Conservation (phyloP, 2,888 invertebrate species). For the Julus scandinavius region DNA sequence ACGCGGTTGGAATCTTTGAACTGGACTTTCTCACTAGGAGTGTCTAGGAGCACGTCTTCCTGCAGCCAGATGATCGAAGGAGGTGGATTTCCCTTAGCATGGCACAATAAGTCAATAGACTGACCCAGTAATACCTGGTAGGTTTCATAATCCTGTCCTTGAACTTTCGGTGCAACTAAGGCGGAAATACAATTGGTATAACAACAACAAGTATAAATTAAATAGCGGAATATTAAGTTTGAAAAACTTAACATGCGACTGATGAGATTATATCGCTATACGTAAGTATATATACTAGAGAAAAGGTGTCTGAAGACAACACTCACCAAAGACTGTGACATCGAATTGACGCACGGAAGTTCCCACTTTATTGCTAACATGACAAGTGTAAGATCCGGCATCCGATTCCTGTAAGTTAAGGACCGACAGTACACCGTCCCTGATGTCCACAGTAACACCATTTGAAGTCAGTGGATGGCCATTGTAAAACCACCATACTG, state of each 20-base stretch:
- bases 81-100: constrained; percentile 47
- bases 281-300: too few relatives aligned
- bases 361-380: neutral
- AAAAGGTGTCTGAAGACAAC: neutral
- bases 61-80: constrained; percentile 52
- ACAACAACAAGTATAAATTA: too few relatives aligned
- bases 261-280: too few relatives aligned
- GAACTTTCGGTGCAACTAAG: neutral
- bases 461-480: neutral
- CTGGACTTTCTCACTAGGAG: neutral
- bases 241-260: too few relatives aligned
- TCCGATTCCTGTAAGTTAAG: neutral
- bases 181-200: neutral
- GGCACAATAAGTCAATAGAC: constrained; percentile 35
- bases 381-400: neutral
- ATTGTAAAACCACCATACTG: neutral
- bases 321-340: constrained; percentile 37
- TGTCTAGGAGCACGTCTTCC: neutral
- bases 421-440: neutral
- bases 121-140: neutral
- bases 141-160: neutral
- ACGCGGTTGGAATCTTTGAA: constrained; percentile 2
- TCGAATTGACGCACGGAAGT: neutral
- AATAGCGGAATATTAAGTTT: too few relatives aligned
- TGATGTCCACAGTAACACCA: neutral